These are phyloP conservation scores for Cataglyphis livida DNA, from an alignment of 2,888 invertebrate genomes.

Conservation along the genomic window DNA sequence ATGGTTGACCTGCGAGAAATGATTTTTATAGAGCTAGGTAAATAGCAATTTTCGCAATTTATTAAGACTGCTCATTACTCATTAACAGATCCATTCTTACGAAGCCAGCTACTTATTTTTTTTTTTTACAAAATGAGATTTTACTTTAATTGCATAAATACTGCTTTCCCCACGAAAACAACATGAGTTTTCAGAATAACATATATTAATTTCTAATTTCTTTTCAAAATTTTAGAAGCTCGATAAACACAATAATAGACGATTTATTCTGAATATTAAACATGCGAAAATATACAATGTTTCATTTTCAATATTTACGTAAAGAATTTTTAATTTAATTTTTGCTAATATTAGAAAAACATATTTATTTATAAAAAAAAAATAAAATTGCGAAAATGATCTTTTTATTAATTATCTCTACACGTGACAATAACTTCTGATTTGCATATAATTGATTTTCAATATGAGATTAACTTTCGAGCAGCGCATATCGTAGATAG, in stretches of 20 bases:
- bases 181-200: not conserved
- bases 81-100: conserved; percentile 32
- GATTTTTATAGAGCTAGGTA: conserved; percentile 51
- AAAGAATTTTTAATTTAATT: not conserved
- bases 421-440: not conserved
- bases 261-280: not conserved
- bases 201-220: not conserved
- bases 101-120: not conserved
- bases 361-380: not conserved
- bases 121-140: conserved; percentile 7
- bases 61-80: conserved; percentile 31
- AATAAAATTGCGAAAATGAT: not conserved
- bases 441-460: not conserved
- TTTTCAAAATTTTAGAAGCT: not conserved
- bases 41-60: conserved; percentile 54
- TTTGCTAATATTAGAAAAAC: not conserved
- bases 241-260: not conserved
- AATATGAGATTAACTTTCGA: not conserved
- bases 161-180: not conserved
- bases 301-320: not conserved
- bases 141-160: not conserved
- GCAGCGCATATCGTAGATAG: not conserved
- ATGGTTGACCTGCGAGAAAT: conserved; percentile 46
- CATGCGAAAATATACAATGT: not conserved
- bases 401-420: too few species aligned